These are phyloP conservation scores for Arion vulgaris DNA, from an alignment of 1,140 invertebrate species.

Conservation along the genomic window DNA sequence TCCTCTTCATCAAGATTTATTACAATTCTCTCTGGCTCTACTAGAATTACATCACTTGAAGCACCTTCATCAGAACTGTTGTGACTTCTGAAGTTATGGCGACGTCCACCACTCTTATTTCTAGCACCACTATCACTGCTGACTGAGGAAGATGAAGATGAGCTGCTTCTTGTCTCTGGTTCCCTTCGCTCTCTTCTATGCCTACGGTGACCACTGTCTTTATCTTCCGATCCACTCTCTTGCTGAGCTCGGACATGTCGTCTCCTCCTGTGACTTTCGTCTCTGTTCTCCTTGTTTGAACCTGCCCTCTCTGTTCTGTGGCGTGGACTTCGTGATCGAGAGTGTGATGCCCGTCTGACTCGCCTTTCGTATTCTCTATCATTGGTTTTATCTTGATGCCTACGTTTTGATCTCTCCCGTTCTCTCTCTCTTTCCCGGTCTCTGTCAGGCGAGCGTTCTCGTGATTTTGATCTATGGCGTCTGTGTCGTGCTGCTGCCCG, in stretches of 20 bases:
- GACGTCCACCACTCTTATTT: conserved; percentile 2
- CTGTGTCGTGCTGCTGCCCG: conserved; percentile 10
- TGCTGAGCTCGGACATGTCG: neutral
- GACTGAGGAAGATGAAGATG: conserved; percentile 21
- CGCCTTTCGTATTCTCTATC: conserved; percentile 25
- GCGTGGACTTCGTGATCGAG: conserved; percentile 26
- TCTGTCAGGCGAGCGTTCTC: conserved; percentile 15
- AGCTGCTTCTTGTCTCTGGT: neutral
- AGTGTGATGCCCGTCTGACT: conserved; percentile 23
- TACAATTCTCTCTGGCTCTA: conserved; percentile 37
- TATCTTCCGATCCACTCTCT: conserved; percentile 29
- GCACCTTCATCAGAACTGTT: conserved; percentile 29
- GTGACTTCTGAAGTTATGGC: neutral
- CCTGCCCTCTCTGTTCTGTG: conserved; percentile 35
- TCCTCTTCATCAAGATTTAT: conserved; percentile 41
- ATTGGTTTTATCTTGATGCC: conserved; percentile 18
- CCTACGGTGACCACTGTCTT: neutral
- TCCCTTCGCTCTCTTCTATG: conserved; percentile 27
- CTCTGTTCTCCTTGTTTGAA: conserved; percentile 39
- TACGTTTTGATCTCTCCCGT: conserved; percentile 29
- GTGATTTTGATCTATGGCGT: conserved; percentile 30
- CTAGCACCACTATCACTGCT: conserved; percentile 21
- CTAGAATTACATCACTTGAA: conserved; percentile 37
- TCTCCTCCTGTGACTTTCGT: conserved; percentile 17
- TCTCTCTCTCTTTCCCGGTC: conserved; percentile 18